Percentiles rank a stretch among this genome's conserved stretches.
These are phyloP conservation scores for Pogonocichla stellata DNA, from an alignment of 2,113 vertebrate species.

Conservation along the genomic window DNA sequence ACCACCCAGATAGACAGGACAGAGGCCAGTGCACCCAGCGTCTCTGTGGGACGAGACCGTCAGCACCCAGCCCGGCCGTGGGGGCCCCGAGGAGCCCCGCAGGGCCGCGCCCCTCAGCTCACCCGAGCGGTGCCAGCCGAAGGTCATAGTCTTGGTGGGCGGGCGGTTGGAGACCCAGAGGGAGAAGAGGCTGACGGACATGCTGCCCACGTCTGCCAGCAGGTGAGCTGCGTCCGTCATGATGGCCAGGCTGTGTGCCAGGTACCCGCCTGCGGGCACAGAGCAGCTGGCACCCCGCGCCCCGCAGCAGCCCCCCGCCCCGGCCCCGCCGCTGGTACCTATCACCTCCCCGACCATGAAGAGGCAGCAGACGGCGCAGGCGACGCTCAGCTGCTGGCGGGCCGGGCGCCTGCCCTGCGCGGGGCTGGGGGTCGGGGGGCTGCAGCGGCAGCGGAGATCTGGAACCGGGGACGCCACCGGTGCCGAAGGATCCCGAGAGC, in stretches of 20 bases:
- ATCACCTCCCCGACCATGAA: slow-evolving; percentile 95
- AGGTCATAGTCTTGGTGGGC: slow-evolving; percentile 90
- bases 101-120: not conserved
- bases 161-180: slow-evolving; percentile 91
- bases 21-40: slow-evolving; percentile 88
- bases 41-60: slow-evolving; percentile 75
- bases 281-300: not conserved
- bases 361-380: slow-evolving; percentile 86
- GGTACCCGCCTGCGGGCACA: slow-evolving; percentile 84
- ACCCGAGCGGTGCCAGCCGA: slow-evolving; percentile 96
- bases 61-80: accelerated
- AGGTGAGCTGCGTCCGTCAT: slow-evolving; percentile 96
- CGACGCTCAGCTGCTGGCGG: slow-evolving; percentile 86
- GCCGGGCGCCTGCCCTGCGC: slow-evolving; percentile 75
- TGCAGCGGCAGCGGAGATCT: slow-evolving; percentile 71
- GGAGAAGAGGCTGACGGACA: slow-evolving; percentile 95
- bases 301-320: not conserved
- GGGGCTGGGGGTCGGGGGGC: slow-evolving; percentile 34
- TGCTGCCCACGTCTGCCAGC: slow-evolving; percentile 93
- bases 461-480: slow-evolving; percentile 31
- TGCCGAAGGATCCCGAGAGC: slow-evolving; percentile 66
- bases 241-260: slow-evolving; percentile 95
- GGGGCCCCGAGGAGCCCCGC: accelerated
- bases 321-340: not conserved
- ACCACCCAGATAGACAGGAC: slow-evolving; percentile 96